Percentiles rank a stretch among this genome's conserved stretches.
Evolutionary conservation across 2,797 vertebrate genomes (phyloP).

Genomic region (Phataginus tricuspis): DNA sequence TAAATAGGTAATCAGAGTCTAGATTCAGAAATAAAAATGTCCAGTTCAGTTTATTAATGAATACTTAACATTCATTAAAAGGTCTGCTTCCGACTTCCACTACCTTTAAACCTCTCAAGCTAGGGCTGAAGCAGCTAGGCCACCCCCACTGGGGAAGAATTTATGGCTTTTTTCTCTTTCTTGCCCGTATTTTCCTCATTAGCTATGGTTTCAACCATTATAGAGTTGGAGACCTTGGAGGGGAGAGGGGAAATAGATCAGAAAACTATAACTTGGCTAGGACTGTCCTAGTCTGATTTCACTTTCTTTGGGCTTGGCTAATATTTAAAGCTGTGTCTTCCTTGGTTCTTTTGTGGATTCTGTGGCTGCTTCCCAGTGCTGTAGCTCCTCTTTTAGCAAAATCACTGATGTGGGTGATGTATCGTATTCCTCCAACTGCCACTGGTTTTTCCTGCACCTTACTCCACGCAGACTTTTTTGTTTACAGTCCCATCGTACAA

Average conservation of each 20-base stretch:
- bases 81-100: neutral
- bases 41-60: neutral
- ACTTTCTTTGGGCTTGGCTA: neutral
- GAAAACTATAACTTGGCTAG: neutral
- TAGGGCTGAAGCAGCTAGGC: neutral
- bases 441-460: neutral
- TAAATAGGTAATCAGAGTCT: neutral
- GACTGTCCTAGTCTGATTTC: neutral
- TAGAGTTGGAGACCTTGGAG: neutral
- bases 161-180: neutral
- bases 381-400: neutral
- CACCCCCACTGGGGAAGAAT: neutral
- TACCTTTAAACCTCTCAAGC: neutral
- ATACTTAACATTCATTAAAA: neutral
- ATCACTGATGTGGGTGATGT: neutral
- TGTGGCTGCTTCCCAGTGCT: neutral
- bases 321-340: neutral
- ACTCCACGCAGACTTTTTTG: neutral
- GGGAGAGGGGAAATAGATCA: neutral
- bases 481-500: neutral
- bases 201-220: neutral
- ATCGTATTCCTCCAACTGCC: neutral
- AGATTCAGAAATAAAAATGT: slow-evolving; percentile 7
- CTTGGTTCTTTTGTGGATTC: neutral
- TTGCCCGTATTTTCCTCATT: neutral